These are phyloP conservation scores for Sylvilagus bachmani DNA, from an alignment of 2,113 vertebrate genomes.

Conservation along the genomic window DNA sequence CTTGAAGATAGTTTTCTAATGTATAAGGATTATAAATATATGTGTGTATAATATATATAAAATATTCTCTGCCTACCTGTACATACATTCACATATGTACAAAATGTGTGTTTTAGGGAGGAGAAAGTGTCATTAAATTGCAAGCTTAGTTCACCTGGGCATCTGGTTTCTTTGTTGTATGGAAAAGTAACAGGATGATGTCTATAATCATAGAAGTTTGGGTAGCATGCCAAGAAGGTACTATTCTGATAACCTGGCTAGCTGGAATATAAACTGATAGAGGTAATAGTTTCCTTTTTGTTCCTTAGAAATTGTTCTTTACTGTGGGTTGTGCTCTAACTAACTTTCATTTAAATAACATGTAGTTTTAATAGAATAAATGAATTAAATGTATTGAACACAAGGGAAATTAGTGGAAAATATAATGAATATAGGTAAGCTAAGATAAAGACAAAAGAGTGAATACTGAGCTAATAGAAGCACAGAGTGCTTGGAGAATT, in stretches of 20 bases:
- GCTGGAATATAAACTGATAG: neutral
- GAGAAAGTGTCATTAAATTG: neutral
- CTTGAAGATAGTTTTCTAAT: neutral
- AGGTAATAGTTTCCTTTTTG: neutral
- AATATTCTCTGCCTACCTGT: neutral
- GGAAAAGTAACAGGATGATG: neutral
- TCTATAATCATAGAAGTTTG: neutral
- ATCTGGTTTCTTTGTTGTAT: neutral
- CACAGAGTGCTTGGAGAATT: neutral
- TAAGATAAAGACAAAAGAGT: neutral
- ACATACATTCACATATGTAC: neutral
- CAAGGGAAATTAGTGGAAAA: neutral
- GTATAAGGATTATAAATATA: neutral
- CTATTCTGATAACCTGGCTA: neutral
- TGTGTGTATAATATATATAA: neutral
- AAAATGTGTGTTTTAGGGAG: slow-evolving; percentile 2
- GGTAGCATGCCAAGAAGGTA: neutral
- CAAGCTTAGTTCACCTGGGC: neutral
- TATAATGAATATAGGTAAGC: neutral
- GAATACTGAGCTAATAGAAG: neutral
- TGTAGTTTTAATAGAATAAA: neutral
- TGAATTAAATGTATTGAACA: neutral
- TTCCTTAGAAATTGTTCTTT: slow-evolving; percentile 15
- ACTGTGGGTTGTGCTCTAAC: neutral
- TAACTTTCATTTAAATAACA: slow-evolving; percentile 10